Evolutionary conservation across 2,888 invertebrate genomes (phyloP).

Genomic region (Drosophila putrida): DNA sequence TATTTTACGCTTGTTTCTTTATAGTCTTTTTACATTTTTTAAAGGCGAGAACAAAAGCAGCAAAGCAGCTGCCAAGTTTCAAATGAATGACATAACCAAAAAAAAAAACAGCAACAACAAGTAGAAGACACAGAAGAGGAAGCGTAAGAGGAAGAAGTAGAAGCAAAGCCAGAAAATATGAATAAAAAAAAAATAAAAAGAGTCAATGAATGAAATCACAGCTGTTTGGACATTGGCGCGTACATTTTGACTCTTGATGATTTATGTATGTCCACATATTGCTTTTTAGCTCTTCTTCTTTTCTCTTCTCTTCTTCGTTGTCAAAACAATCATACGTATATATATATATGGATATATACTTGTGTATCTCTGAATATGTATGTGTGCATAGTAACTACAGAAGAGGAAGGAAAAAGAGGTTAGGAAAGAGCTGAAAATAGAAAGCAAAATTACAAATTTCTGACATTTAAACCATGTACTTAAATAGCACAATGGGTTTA

Average conservation of each 20-base stretch:
- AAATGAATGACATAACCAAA: conserved; percentile 32
- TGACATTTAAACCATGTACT: neutral
- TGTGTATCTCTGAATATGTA: neutral
- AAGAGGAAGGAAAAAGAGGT: neutral
- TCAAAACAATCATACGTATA: neutral
- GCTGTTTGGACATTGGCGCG: conserved; percentile 42
- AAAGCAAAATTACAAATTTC: conserved; percentile 8
- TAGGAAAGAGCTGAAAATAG: conserved; percentile 7
- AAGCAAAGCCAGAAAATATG: neutral
- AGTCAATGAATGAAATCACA: conserved; percentile 50
- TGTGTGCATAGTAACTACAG: neutral
- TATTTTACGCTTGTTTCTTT: neutral
- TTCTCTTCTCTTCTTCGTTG: neutral
- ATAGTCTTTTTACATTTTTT: conserved; percentile 3
- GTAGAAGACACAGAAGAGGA: neutral
- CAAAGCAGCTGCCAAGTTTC: conserved; percentile 30
- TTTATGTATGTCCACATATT: conserved; percentile 38
- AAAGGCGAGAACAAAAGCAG: conserved; percentile 29
- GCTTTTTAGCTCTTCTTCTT: conserved; percentile 2
- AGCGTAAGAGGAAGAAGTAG: neutral
- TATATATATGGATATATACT: no score
- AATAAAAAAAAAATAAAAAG: conserved; percentile 5
- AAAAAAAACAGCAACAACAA: conserved; percentile 1
- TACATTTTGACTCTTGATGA: conserved; percentile 29
- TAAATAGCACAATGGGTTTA: no score